Evolutionary conservation across 2,888 invertebrate genomes (phyloP).

Genomic region (Trichopoda pennipes): DNA sequence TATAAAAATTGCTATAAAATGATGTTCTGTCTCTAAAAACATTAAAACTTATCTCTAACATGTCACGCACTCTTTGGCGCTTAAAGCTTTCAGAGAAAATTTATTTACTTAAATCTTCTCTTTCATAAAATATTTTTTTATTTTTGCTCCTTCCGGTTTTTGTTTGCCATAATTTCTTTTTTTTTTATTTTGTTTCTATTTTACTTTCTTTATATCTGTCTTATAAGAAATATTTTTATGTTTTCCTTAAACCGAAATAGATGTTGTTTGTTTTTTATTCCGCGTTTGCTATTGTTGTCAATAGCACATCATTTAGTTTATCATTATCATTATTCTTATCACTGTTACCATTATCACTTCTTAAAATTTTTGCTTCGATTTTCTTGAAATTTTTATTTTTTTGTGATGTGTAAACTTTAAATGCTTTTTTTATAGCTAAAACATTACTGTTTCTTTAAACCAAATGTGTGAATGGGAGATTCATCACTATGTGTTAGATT

Average conservation of each 20-base stretch:
- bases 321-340: slow-evolving; percentile 27
- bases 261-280: slow-evolving; percentile 20
- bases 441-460: no score
- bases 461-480: not conserved
- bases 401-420: not conserved
- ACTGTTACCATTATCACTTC: slow-evolving; percentile 39
- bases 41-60: not conserved
- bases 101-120: not conserved
- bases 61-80: slow-evolving; percentile 4
- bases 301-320: slow-evolving; percentile 52
- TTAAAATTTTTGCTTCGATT: not conserved
- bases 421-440: not conserved
- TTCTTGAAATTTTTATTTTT: not conserved
- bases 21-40: not conserved
- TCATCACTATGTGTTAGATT: not conserved
- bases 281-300: slow-evolving; percentile 36
- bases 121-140: not conserved
- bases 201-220: not conserved
- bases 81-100: not conserved
- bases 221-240: not conserved
- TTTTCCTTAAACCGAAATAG: slow-evolving; percentile 58
- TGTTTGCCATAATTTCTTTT: not conserved
- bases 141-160: not conserved
- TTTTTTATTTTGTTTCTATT: not conserved
- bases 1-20: not conserved